Base-by-base conservation (phyloP, 2,113 vertebrate species). In the Dromas ardeola region DNA sequence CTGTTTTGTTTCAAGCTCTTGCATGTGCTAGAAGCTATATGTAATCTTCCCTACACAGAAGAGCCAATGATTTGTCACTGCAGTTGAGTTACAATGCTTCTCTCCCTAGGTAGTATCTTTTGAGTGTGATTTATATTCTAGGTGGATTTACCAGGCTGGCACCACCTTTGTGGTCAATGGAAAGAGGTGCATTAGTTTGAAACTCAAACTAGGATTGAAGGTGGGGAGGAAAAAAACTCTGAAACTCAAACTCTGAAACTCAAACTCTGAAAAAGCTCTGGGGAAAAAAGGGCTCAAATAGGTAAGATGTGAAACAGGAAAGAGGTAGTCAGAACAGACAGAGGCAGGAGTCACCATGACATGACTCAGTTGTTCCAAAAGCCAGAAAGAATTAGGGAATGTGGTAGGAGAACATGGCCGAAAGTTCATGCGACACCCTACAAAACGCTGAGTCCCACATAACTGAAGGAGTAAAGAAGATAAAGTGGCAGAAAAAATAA, bases 1-100 rank as follows among this genome's bases (percentile, higher is more conserved):
- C 18, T 70, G 29, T 77, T 95, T 58, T 59, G 22, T 45, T 90
- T 73, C 18, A 86, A 94, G 66, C 14, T 49, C 30, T 47, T 74
- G 14, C 1, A 0, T 1, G 0, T 74, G 55, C 25, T 52, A 81
- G 50, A 77, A 79, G 15, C 12, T 27, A 52, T 10, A 21, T 0
- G 1, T 34, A 88, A 80, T 67, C 22, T 15, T 43, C 47, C 47
- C 36, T 38, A 36, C 30, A 72, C 10, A 18, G 42, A 85, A 85
- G 2, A 86, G 16, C 8, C 23, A 45, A 61, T 32, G 27, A 66
- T 49, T 29, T 92, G 13, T 77, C 25, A 73, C 20, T 74, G 55
- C 15, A 49, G 34, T 29, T 59, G 27, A 49, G 15, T 30, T 77
- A 55, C 5, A 79, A 72, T 23, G 34, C 18, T 80, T 65, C 40